Conservation (phyloP, 2,888 invertebrate genomes). For the Holacanthella duospinosa region DNA sequence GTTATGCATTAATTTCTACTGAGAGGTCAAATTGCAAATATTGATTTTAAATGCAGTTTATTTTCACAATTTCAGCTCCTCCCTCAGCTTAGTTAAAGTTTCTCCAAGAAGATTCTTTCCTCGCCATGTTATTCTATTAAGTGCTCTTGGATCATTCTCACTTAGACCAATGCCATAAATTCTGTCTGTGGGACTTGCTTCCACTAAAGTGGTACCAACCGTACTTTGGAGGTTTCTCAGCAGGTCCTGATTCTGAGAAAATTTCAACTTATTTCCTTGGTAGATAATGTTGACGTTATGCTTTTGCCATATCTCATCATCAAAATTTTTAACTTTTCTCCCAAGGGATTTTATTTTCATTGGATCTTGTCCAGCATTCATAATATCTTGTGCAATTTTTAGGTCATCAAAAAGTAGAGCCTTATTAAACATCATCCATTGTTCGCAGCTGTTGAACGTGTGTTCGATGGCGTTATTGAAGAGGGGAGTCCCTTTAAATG, state of each 20-base stretch:
- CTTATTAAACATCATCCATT: conserved; percentile 34
- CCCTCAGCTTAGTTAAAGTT: conserved; percentile 20
- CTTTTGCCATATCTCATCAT: conserved; percentile 17
- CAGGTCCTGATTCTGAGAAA: conserved; percentile 20
- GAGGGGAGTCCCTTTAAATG: conserved; percentile 15
- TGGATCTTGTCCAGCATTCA: conserved; percentile 8
- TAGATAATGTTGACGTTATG: conserved; percentile 20
- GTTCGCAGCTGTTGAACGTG: conserved; percentile 21
- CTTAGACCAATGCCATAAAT: conserved; percentile 28
- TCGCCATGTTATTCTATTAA: conserved; percentile 19
- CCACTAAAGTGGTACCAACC: conserved; percentile 23
- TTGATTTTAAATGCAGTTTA: too few species aligned
- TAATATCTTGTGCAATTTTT: conserved; percentile 15
- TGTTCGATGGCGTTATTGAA: conserved; percentile 12
- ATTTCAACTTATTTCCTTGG: conserved; percentile 26
- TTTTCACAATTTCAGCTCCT: too few species aligned
- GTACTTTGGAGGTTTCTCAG: conserved; percentile 15
- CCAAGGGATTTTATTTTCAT: conserved; percentile 20
- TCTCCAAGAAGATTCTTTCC: conserved; percentile 27
- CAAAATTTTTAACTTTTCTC: conserved; percentile 19
- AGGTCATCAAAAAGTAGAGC: conserved; percentile 24
- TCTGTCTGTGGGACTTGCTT: conserved; percentile 23
- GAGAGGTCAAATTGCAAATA: too few species aligned
- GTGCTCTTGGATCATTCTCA: conserved; percentile 19
- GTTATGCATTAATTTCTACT: too few species aligned